These are phyloP conservation scores for Sebastes schlegelii DNA, from an alignment of 2,113 vertebrate species.

Conservation along the genomic window DNA sequence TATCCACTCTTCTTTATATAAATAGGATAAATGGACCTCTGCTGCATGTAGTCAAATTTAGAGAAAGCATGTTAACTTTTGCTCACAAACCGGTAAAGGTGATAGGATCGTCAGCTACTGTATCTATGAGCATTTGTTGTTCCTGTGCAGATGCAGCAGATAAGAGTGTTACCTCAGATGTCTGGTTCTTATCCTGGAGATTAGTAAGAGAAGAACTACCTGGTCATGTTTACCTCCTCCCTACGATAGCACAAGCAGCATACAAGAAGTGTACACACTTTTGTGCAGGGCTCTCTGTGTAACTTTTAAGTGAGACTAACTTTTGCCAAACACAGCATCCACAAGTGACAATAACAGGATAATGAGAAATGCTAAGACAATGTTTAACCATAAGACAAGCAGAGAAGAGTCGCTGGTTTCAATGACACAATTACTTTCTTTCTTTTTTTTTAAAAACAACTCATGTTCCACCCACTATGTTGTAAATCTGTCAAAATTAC, in stretches of 20 bases:
- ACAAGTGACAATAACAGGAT: neutral
- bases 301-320: neutral
- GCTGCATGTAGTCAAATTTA: neutral
- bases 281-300: constrained; percentile 7
- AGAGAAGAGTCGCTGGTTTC: neutral
- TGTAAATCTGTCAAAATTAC: no score
- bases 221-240: neutral
- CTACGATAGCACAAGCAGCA: neutral
- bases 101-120: neutral
- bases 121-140: neutral
- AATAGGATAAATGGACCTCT: neutral
- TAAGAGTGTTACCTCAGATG: neutral
- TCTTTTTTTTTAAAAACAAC: no score
- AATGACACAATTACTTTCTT: no score
- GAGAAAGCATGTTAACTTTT: neutral
- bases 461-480: no score
- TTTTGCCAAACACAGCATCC: neutral
- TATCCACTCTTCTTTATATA: neutral
- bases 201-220: neutral
- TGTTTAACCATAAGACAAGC: neutral
- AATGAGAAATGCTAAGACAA: neutral
- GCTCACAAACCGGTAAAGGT: neutral
- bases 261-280: neutral
- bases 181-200: neutral
- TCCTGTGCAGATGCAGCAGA: neutral